phyloP scores from a whole-genome alignment of 2,888 invertebrate species.

The Aphidoletes aphidimyza region DNA sequence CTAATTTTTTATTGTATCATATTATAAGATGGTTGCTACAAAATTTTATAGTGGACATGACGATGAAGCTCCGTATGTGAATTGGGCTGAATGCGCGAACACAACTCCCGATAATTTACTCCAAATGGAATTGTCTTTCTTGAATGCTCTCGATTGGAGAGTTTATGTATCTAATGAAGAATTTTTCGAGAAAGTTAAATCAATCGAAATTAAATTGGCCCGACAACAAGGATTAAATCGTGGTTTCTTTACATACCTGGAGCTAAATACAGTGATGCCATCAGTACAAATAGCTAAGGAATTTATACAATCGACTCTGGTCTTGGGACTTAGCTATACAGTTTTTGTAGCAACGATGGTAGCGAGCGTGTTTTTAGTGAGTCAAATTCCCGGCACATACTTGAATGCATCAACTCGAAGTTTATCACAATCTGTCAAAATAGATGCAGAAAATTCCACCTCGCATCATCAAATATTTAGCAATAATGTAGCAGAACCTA shows the following conservation, averaged over 20 bases:
- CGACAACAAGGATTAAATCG: conserved; percentile 76
- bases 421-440: neutral
- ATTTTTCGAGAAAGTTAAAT: conserved; percentile 78
- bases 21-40: conserved; percentile 98
- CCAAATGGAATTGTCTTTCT: conserved; percentile 86
- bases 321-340: conserved; percentile 65
- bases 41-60: conserved; percentile 94
- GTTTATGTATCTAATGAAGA: conserved; percentile 80
- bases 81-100: conserved; percentile 91
- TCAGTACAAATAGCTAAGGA: conserved; percentile 64
- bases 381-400: conserved; percentile 67
- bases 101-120: conserved; percentile 80
- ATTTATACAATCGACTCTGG: conserved; percentile 63
- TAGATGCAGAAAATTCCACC: neutral
- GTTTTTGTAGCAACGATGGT: conserved; percentile 66
- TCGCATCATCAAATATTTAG: neutral
- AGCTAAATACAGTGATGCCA: conserved; percentile 71
- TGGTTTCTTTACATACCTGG: conserved; percentile 86
- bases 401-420: conserved; percentile 9
- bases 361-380: conserved; percentile 67
- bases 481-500: neutral
- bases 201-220: conserved; percentile 79
- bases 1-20: too few relatives aligned
- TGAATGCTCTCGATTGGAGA: conserved; percentile 90
- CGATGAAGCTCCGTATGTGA: conserved; percentile 87